phyloP scores from a whole-genome alignment of 2,797 vertebrate genomes.

The Petrocephalus schoutedeni region DNA sequence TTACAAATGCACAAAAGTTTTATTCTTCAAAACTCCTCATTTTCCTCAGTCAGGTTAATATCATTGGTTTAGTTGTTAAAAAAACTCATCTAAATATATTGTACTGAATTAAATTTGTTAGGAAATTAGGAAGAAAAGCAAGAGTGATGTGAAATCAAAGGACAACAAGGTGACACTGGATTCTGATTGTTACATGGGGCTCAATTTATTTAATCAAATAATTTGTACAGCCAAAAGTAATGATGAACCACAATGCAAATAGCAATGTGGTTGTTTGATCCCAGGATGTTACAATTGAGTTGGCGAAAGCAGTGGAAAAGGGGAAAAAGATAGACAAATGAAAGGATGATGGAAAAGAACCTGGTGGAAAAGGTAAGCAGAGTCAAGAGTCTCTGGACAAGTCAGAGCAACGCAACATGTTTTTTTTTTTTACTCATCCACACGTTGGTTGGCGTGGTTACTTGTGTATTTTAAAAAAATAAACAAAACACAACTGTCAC shows the following conservation, averaged over 20 bases:
- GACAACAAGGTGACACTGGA: not conserved
- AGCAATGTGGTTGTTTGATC: constrained; percentile 64
- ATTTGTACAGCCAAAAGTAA: constrained; percentile 61
- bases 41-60: not conserved
- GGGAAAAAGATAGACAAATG: constrained; percentile 7
- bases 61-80: not conserved
- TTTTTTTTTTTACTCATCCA: constrained; percentile 18
- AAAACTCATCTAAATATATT: not conserved
- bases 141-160: constrained; percentile 1
- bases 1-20: not conserved
- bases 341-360: constrained; percentile 27
- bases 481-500: constrained; percentile 41
- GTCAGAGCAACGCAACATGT: constrained; percentile 20
- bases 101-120: not conserved
- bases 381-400: constrained; percentile 47
- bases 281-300: constrained; percentile 68
- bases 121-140: not conserved
- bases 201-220: constrained; percentile 59
- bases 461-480: constrained; percentile 47
- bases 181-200: constrained; percentile 59
- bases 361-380: constrained; percentile 34
- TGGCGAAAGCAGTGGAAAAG: constrained; percentile 29
- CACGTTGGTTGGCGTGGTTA: constrained; percentile 26
- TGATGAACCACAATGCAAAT: constrained; percentile 47
- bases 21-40: not conserved